phyloP scores from a whole-genome alignment of 2,113 vertebrate genomes.

The Embiotoca jacksoni region DNA sequence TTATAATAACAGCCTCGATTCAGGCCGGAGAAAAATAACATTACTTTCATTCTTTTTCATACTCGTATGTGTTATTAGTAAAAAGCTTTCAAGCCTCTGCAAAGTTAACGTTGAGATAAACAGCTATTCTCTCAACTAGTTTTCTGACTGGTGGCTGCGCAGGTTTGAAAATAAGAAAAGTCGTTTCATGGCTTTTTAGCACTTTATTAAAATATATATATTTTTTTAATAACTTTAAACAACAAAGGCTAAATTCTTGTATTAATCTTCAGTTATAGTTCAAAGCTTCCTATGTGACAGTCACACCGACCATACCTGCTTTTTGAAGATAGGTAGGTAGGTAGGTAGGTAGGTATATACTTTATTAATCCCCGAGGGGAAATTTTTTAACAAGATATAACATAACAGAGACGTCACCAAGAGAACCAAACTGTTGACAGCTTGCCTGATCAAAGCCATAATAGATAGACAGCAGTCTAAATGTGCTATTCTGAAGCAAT shows the following conservation, averaged over 20 bases:
- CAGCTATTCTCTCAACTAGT: background rate
- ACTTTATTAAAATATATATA: background rate
- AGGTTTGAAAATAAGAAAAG: slow-evolving; percentile 10
- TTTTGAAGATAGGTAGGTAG: too few species aligned
- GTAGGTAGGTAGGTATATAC: too few species aligned
- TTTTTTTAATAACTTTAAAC: background rate
- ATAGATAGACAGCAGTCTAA: background rate
- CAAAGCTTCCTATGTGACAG: background rate
- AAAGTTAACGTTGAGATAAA: slow-evolving; percentile 2
- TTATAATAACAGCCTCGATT: slow-evolving; percentile 6
- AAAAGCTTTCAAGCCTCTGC: background rate
- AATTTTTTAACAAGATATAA: too few species aligned
- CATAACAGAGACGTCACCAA: background rate
- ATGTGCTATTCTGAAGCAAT: background rate
- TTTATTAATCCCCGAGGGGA: too few species aligned
- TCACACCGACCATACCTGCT: background rate
- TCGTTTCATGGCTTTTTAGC: background rate
- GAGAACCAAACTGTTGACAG: background rate
- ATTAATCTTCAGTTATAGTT: background rate
- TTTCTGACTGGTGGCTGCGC: background rate
- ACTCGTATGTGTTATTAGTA: slow-evolving; percentile 1
- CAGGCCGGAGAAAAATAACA: slow-evolving; percentile 3
- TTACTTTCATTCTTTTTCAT: background rate
- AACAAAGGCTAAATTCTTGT: background rate
- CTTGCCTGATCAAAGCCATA: background rate